phyloP scores from a whole-genome alignment of 2,797 vertebrate species.

The Anolis apletophallus region DNA sequence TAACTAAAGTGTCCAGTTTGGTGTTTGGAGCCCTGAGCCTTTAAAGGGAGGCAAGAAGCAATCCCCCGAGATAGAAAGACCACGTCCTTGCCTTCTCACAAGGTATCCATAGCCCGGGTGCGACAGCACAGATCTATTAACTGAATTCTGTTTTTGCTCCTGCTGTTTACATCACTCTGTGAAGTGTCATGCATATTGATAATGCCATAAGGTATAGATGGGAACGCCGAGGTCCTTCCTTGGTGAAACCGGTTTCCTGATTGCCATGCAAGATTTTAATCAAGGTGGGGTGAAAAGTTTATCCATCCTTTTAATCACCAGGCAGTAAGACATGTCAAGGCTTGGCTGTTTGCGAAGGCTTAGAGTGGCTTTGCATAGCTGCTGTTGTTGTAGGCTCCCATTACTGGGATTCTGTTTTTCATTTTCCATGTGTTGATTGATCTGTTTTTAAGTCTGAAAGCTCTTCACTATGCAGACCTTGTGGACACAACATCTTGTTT shows the following conservation, averaged over 20 bases:
- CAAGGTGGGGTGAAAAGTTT: neutral
- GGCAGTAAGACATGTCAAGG: neutral
- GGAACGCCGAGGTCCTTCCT: neutral
- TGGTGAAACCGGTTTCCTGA: neutral
- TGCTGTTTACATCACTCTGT: neutral
- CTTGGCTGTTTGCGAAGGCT: neutral
- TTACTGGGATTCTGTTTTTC: neutral
- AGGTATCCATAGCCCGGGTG: too few relatives aligned
- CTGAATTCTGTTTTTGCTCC: too few relatives aligned
- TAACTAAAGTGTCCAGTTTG: too few relatives aligned
- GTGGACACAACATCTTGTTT: too few relatives aligned
- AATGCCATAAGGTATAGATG: neutral
- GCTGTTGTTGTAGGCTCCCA: neutral
- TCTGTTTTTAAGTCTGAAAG: neutral
- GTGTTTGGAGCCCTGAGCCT: too few relatives aligned
- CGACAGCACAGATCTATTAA: too few relatives aligned
- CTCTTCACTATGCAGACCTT: neutral
- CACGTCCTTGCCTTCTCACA: too few relatives aligned
- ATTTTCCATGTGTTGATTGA: neutral
- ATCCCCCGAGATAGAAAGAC: too few relatives aligned
- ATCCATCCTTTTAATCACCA: neutral
- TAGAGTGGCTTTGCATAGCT: neutral
- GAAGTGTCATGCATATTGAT: too few relatives aligned
- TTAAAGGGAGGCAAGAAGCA: too few relatives aligned
- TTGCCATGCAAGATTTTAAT: neutral